Conservation (phyloP, 2,797 vertebrate species). For the Chiloscyllium punctatum region DNA sequence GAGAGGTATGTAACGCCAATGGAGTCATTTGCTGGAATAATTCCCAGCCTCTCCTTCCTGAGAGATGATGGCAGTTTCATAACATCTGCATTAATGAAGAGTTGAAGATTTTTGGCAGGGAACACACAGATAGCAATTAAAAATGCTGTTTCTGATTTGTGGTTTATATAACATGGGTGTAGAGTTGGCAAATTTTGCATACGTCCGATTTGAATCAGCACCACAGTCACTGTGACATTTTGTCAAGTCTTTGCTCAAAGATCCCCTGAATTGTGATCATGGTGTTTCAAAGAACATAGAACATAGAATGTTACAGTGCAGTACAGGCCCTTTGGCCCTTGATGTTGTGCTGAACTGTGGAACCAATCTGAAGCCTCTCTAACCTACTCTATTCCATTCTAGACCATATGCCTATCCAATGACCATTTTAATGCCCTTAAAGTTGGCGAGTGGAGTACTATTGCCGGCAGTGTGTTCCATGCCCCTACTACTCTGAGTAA, state of each 20-base stretch:
- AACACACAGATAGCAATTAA: background rate
- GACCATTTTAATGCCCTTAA: too few relatives aligned
- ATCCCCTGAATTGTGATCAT: background rate
- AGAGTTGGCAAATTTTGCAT: background rate
- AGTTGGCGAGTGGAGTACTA: too few relatives aligned
- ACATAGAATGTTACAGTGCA: too few relatives aligned
- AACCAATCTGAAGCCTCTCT: too few relatives aligned
- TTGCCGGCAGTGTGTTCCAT: too few relatives aligned
- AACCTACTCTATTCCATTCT: too few relatives aligned
- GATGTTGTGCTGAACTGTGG: too few relatives aligned
- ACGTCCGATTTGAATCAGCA: background rate
- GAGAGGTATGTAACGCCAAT: background rate
- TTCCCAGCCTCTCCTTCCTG: background rate
- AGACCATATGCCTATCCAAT: too few relatives aligned
- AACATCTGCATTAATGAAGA: background rate
- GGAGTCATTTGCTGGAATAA: background rate
- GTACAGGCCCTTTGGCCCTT: too few relatives aligned
- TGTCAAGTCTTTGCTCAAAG: background rate
- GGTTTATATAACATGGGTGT: background rate
- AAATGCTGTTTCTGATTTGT: background rate
- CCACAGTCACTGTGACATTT: background rate
- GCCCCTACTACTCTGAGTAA: too few relatives aligned
- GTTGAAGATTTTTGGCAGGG: background rate
- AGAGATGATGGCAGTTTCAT: background rate
- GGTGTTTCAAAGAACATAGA: too few relatives aligned